Percentiles rank a stretch among this genome's conserved stretches.
These are phyloP conservation scores for Lagopus muta DNA, from an alignment of 2,113 vertebrate species.

Conservation along the genomic window DNA sequence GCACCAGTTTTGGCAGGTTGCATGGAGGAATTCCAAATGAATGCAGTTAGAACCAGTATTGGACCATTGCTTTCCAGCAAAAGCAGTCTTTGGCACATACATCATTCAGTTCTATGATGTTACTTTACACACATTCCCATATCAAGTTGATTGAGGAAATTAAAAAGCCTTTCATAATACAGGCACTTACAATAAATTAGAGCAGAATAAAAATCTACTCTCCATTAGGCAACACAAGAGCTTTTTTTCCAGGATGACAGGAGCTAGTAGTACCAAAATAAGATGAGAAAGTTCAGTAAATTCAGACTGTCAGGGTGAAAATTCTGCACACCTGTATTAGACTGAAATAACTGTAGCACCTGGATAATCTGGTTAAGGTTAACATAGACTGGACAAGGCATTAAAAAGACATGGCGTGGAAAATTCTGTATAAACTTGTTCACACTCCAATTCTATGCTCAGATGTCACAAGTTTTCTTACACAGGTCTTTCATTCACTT, in stretches of 20 bases:
- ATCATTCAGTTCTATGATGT: background rate
- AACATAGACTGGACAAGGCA: background rate
- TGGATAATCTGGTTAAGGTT: background rate
- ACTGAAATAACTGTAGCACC: background rate
- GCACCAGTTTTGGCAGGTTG: slow-evolving; percentile 1
- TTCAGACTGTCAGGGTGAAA: background rate
- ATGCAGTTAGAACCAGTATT: slow-evolving; percentile 41
- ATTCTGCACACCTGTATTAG: background rate
- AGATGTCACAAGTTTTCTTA: background rate
- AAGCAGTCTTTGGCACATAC: background rate
- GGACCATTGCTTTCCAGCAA: slow-evolving; percentile 1
- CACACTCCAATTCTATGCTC: background rate
- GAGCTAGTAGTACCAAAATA: background rate
- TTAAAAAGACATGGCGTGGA: background rate
- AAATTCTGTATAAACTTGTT: background rate
- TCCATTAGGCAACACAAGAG: background rate
- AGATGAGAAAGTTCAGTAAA: background rate
- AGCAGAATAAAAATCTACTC: background rate
- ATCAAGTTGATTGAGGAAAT: background rate
- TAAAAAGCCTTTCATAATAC: background rate
- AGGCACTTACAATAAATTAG: slow-evolving; percentile 16
- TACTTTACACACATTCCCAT: slow-evolving; percentile 23
- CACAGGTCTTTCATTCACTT: background rate
- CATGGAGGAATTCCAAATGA: slow-evolving; percentile 19
- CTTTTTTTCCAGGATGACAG: background rate